phyloP scores from a whole-genome alignment of 2,888 invertebrate species.

The Drosophila mettleri region DNA sequence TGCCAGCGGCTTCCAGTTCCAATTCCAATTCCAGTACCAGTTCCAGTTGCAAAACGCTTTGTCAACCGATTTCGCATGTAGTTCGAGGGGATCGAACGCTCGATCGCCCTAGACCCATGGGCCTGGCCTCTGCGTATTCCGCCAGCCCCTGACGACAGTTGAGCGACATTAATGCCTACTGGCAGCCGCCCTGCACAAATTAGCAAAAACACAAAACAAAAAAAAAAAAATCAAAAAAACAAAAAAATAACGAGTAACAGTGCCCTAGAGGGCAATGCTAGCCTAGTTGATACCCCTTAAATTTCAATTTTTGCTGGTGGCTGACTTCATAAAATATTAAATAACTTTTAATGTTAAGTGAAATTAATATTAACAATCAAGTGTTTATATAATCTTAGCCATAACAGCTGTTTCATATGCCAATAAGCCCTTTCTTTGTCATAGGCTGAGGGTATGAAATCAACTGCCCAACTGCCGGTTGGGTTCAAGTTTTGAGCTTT shows the following conservation, averaged over 20 bases:
- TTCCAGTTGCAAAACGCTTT: constrained; percentile 69
- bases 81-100: constrained; percentile 59
- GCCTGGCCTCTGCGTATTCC: constrained; percentile 25
- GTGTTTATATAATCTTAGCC: neutral
- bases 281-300: neutral
- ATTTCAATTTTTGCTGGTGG: neutral
- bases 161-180: constrained; percentile 78
- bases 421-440: neutral
- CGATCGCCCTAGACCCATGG: constrained; percentile 64
- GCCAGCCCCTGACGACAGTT: constrained; percentile 64
- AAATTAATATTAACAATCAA: neutral
- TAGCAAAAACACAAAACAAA: constrained; percentile 39
- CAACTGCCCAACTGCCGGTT: constrained; percentile 48
- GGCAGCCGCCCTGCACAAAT: constrained; percentile 77
- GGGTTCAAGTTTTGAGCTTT: constrained; percentile 37
- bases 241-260: neutral
- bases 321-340: neutral
- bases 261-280: neutral
- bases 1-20: constrained; percentile 8
- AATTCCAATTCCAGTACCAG: constrained; percentile 41
- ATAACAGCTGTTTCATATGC: neutral
- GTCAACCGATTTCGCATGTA: constrained; percentile 76
- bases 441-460: constrained; percentile 1
- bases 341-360: neutral
- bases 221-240: neutral